Percentiles rank a stretch among this genome's conserved stretches.
These are phyloP conservation scores for Eurystomus gularis DNA, from an alignment of 2,113 vertebrate species.

Conservation along the genomic window DNA sequence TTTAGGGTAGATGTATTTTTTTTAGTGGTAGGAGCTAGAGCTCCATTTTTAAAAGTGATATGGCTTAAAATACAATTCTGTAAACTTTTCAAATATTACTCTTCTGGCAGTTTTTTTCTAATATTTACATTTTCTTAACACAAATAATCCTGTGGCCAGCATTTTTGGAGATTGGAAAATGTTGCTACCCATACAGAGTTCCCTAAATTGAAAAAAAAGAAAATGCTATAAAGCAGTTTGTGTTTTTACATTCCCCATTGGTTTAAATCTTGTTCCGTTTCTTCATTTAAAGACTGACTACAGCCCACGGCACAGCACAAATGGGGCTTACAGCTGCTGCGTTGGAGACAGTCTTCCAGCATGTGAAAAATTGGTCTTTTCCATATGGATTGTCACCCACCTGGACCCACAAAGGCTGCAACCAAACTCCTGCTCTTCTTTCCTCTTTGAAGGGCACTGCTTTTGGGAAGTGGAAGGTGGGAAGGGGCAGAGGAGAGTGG, in stretches of 20 bases:
- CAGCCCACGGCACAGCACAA: not conserved
- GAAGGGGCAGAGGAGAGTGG: not conserved
- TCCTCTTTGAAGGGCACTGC: not conserved
- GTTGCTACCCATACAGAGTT: not conserved
- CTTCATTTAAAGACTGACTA: not conserved
- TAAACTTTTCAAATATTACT: not conserved
- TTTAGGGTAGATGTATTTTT: not conserved
- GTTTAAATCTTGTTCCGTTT: not conserved
- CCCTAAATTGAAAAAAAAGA: not conserved
- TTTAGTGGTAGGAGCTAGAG: not conserved
- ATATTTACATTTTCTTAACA: not conserved
- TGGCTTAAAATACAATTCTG: not conserved
- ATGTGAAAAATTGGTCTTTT: not conserved
- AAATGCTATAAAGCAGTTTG: not conserved
- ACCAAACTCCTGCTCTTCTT: not conserved
- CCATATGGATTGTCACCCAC: not conserved
- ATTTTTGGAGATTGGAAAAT: not conserved
- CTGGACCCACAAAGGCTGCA: not conserved
- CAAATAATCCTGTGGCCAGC: not conserved
- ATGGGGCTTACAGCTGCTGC: not conserved
- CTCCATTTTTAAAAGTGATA: not conserved
- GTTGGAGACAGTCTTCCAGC: not conserved
- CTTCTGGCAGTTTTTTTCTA: not conserved
- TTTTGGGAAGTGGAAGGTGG: accelerated
- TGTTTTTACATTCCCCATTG: not conserved